Conservation (phyloP, 2,113 vertebrate species). For the Oceanites oceanicus region DNA sequence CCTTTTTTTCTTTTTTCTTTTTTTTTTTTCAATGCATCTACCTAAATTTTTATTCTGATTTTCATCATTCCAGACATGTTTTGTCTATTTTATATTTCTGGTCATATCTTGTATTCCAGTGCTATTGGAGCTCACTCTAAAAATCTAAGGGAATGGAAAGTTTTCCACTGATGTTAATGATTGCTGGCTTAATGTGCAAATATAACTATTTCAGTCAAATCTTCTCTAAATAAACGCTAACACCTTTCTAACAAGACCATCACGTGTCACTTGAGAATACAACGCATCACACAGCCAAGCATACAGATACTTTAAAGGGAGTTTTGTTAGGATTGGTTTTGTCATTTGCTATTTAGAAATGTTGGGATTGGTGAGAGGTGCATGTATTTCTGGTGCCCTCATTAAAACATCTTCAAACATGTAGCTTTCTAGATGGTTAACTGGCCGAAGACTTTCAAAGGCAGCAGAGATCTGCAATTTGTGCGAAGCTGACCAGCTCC, state of each 20-base stretch:
- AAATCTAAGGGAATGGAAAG: neutral
- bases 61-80: neutral
- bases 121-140: neutral
- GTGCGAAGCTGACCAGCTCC: fast-evolving
- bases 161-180: neutral
- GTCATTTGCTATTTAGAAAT: neutral
- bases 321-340: neutral
- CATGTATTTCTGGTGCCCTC: neutral
- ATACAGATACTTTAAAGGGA: neutral
- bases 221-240: neutral
- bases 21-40: neutral
- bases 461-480: neutral
- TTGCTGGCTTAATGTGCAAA: neutral
- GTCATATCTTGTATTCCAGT: neutral
- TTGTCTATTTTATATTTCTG: neutral
- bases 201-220: neutral
- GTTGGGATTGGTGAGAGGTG: neutral
- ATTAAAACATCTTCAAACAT: neutral
- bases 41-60: neutral
- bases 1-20: neutral
- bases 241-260: neutral
- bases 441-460: neutral
- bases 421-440: neutral
- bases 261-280: fast-evolving
- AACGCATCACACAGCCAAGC: neutral